A percentile compares a stretch with the other conserved stretches of the same genome.
Evolutionary conservation across 2,888 invertebrate species (phyloP).

Genomic region (Rugalucina vietnamica): DNA sequence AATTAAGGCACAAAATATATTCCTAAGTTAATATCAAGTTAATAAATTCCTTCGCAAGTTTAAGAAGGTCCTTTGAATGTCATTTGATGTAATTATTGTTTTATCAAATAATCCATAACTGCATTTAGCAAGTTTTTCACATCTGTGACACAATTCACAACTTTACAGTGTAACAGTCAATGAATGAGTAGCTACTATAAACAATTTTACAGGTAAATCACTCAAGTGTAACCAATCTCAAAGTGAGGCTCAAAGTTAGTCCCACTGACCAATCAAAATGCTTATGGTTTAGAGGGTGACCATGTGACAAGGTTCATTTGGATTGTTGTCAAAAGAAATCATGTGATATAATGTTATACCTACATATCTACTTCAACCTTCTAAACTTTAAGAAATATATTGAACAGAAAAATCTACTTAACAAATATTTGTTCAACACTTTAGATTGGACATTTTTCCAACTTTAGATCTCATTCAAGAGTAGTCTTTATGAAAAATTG

Average conservation of each 20-base stretch:
- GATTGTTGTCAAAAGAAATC: neutral
- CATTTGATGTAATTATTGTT: neutral
- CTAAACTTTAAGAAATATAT: neutral
- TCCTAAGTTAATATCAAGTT: neutral
- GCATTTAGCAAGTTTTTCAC: neutral
- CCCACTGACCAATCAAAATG: neutral
- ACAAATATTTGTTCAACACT: neutral
- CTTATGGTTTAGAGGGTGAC: no score
- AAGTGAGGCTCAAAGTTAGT: conserved; percentile 1
- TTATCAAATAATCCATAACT: neutral
- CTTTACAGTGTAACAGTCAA: neutral
- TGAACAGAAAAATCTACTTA: neutral
- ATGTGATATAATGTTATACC: neutral
- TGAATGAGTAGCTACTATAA: neutral
- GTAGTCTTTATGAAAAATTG: neutral
- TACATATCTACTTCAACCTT: neutral
- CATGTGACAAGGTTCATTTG: neutral
- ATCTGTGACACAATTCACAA: neutral
- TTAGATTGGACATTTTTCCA: neutral
- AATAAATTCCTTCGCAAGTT: neutral
- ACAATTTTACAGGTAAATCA: neutral
- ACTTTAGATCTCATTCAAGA: neutral
- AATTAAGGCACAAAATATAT: neutral
- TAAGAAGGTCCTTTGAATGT: neutral
- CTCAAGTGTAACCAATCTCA: neutral